These are phyloP conservation scores for Agraylea sexmaculata DNA, from an alignment of 1,140 invertebrate genomes.

Conservation along the genomic window DNA sequence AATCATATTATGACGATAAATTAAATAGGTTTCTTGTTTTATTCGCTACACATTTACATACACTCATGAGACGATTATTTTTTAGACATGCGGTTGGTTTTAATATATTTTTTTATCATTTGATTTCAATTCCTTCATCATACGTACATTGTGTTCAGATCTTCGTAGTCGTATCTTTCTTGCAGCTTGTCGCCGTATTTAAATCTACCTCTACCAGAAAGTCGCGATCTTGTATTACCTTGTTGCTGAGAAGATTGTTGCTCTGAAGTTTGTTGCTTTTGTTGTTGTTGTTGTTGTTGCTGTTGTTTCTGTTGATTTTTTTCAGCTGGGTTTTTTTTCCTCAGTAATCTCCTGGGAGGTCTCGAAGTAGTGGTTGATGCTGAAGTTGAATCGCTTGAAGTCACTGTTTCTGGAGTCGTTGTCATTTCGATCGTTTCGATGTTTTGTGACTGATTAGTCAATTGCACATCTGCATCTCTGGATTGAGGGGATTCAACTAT, in stretches of 20 bases:
- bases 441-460: not conserved
- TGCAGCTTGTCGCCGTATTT: constrained; percentile 17
- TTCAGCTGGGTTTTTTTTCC: constrained; percentile 8
- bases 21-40: too few relatives aligned
- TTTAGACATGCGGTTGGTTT: too few relatives aligned
- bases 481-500: constrained; percentile 28
- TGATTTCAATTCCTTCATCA: too few relatives aligned
- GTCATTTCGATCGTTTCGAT: not conserved
- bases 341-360: constrained; percentile 1
- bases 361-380: not conserved
- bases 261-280: not conserved
- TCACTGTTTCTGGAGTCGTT: not conserved
- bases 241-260: not conserved
- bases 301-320: not conserved
- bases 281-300: not conserved
- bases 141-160: too few relatives aligned
- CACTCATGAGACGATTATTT: too few relatives aligned
- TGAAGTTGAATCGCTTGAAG: constrained; percentile 1
- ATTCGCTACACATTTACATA: too few relatives aligned
- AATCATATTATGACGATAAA: too few relatives aligned
- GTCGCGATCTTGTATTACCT: constrained; percentile 2
- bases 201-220: constrained; percentile 12
- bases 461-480: not conserved
- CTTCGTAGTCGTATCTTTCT: constrained; percentile 16
- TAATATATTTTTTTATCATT: too few relatives aligned